Evolutionary conservation across 2,113 vertebrate genomes (phyloP).

Genomic region (Pseudois nayaur): DNA sequence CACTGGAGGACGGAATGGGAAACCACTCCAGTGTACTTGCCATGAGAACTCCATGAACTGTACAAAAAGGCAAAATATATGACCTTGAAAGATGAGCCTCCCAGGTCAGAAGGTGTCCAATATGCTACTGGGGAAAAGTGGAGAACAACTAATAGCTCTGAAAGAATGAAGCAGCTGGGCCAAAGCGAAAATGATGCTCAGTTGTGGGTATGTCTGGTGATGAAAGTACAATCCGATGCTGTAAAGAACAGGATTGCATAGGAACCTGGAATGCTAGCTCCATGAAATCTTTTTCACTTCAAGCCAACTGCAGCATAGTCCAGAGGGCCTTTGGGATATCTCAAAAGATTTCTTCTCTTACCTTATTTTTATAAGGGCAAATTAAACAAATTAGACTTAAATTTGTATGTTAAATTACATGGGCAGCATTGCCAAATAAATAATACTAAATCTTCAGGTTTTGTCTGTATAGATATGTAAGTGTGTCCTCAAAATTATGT

Average conservation of each 20-base stretch:
- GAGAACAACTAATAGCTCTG: not conserved
- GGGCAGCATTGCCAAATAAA: not conserved
- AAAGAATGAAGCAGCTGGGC: not conserved
- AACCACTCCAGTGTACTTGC: not conserved
- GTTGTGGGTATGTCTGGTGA: not conserved
- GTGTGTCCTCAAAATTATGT: not conserved
- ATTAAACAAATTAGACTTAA: not conserved
- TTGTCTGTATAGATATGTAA: not conserved
- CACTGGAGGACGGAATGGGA: not conserved
- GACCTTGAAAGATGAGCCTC: not conserved
- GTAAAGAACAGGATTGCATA: not conserved
- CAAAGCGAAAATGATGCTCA: not conserved
- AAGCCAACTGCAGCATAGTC: not conserved
- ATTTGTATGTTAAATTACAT: not conserved
- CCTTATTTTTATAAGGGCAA: not conserved
- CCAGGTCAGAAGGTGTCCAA: not conserved
- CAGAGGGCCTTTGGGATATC: not conserved
- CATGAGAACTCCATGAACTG: not conserved
- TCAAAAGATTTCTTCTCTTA: not conserved
- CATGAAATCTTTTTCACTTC: not conserved
- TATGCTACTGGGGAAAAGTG: not conserved
- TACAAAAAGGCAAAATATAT: not conserved
- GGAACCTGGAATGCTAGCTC: not conserved
- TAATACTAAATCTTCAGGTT: not conserved
- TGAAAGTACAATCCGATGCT: not conserved